Percentiles rank a stretch among this genome's conserved stretches.
Conservation (phyloP, 2,113 vertebrate genomes). For the Progne subis region DNA sequence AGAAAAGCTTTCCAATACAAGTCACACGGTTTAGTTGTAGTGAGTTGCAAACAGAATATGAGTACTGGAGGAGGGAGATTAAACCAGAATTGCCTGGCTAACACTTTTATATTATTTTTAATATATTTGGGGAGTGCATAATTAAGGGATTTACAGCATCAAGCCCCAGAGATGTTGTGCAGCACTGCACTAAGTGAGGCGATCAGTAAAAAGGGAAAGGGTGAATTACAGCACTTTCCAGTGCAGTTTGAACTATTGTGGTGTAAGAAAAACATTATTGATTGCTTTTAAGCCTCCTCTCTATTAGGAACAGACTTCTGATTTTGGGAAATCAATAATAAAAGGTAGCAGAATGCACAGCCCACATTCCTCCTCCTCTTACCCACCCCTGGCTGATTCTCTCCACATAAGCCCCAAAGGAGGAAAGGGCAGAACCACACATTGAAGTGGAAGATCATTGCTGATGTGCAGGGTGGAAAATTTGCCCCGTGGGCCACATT, state of each 20-base stretch:
- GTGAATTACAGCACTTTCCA: background rate
- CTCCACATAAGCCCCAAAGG: background rate
- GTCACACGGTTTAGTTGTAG: slow-evolving; percentile 46
- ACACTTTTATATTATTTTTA: slow-evolving; percentile 56
- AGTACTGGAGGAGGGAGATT: background rate
- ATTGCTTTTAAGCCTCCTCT: slow-evolving; percentile 30
- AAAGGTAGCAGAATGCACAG: background rate
- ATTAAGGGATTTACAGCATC: slow-evolving; percentile 52
- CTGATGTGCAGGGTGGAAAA: background rate
- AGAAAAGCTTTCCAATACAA: slow-evolving; percentile 47
- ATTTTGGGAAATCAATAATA: slow-evolving; percentile 38
- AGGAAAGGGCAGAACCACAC: background rate
- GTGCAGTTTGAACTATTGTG: slow-evolving; percentile 22
- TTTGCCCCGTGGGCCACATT: background rate
- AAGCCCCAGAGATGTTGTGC: slow-evolving; percentile 27
- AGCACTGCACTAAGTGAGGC: background rate
- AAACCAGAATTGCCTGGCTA: slow-evolving; percentile 42
- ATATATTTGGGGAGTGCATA: slow-evolving; percentile 41
- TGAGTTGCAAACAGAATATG: slow-evolving; percentile 53
- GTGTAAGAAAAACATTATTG: slow-evolving; percentile 39
- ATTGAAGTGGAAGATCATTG: background rate
- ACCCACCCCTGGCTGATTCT: background rate
- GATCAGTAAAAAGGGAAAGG: background rate
- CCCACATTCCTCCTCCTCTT: background rate
- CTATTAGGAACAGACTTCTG: slow-evolving; percentile 41